phyloP scores from a whole-genome alignment of 2,888 invertebrate genomes.

The Hyles lineata region DNA sequence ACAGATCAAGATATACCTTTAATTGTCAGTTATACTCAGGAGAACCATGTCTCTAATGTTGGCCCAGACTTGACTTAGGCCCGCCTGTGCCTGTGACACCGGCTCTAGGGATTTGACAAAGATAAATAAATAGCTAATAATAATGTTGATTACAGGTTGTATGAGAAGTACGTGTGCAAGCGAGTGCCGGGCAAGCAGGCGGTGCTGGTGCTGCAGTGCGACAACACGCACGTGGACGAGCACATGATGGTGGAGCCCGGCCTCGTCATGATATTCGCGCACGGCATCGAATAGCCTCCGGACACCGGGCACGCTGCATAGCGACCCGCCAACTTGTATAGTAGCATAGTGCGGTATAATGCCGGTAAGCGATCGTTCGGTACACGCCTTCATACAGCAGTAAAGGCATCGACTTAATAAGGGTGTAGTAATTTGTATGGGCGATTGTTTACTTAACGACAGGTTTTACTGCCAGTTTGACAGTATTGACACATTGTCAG shows the following conservation, averaged over 20 bases:
- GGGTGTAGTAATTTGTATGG: neutral
- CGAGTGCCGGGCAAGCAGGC: conserved; percentile 98
- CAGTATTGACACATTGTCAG: conserved; percentile 35
- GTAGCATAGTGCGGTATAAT: conserved; percentile 32
- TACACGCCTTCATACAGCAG: neutral
- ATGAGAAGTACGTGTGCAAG: conserved; percentile 97
- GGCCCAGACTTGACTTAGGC: too few species aligned
- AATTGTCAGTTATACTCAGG: too few species aligned
- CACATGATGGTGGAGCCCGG: conserved; percentile 98
- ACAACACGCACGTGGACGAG: conserved; percentile 97
- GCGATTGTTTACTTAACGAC: neutral
- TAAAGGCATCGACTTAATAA: neutral
- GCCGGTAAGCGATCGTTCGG: neutral
- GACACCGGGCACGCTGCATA: neutral
- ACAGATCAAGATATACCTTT: too few species aligned
- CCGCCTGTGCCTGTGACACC: too few species aligned
- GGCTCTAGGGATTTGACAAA: too few species aligned
- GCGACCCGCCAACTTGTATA: conserved; percentile 12
- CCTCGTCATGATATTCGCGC: conserved; percentile 99
- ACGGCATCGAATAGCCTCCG: conserved; percentile 91
- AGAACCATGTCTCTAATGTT: too few species aligned
- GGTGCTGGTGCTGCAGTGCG: conserved; percentile 96
- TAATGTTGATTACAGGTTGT: conserved; percentile 77
- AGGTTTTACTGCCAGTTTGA: conserved; percentile 18
- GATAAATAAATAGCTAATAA: too few species aligned